Evolutionary conservation across 2,113 vertebrate species (phyloP).

Genomic region (Sebastes schlegelii): DNA sequence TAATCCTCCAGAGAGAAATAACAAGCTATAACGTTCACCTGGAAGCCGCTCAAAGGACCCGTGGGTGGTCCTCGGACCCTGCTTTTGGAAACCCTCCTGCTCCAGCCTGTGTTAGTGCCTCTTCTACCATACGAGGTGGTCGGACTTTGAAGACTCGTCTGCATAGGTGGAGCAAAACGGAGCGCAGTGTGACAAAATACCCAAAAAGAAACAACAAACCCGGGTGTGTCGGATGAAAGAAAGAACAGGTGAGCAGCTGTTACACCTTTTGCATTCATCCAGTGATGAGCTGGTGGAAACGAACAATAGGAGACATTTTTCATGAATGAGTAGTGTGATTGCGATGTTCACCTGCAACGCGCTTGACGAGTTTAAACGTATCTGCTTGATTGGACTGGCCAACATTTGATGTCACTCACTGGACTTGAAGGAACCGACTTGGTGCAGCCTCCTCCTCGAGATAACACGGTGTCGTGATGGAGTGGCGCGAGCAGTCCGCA

Average conservation of each 20-base stretch:
- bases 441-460: constrained; percentile 18
- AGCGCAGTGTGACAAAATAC: too few relatives aligned
- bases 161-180: too few relatives aligned
- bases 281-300: neutral
- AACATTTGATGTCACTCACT: constrained; percentile 2
- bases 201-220: too few relatives aligned
- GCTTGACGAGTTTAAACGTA: neutral
- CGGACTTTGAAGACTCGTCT: too few relatives aligned
- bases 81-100: constrained; percentile 38
- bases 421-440: constrained; percentile 21
- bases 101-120: too few relatives aligned
- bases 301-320: constrained; percentile 62
- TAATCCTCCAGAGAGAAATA: neutral
- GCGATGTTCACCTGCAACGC: constrained; percentile 12
- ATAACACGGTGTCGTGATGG: constrained; percentile 77
- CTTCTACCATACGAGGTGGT: too few relatives aligned
- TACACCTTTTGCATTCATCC: constrained; percentile 41
- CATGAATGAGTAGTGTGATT: constrained; percentile 8
- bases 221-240: constrained; percentile 64
- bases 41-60: constrained; percentile 26
- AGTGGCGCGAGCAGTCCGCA: constrained; percentile 85
- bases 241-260: constrained; percentile 51
- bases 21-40: constrained; percentile 35
- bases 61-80: constrained; percentile 56
- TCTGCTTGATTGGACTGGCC: constrained; percentile 3